A percentile compares a stretch with the other conserved stretches of the same genome.
Evolutionary conservation across 1,140 invertebrate genomes (phyloP).

Genomic region (Helicoverpa zea): DNA sequence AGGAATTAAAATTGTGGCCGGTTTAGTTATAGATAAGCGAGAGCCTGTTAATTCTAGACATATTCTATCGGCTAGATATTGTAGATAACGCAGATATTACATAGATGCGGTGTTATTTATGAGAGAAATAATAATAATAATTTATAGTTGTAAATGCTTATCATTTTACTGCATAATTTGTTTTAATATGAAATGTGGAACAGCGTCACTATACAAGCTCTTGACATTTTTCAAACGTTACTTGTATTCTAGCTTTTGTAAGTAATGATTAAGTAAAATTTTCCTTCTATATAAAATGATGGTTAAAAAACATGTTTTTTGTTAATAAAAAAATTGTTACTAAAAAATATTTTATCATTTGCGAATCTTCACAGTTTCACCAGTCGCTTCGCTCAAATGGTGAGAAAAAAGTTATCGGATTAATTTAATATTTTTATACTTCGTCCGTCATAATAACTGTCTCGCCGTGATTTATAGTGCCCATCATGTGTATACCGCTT

Average conservation of each 20-base stretch:
- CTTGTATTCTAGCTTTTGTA: too few relatives aligned
- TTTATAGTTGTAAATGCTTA: neutral
- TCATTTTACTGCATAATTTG: too few relatives aligned
- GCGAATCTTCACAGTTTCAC: neutral
- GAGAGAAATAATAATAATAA: neutral
- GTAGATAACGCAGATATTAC: constrained; percentile 1
- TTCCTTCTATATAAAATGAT: too few relatives aligned
- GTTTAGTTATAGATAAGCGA: neutral
- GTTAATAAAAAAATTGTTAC: too few relatives aligned
- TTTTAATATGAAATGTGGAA: too few relatives aligned
- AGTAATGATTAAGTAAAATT: too few relatives aligned
- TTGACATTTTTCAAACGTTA: too few relatives aligned
- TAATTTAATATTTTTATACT: constrained; percentile 32
- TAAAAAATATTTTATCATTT: neutral
- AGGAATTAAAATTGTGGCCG: constrained; percentile 10
- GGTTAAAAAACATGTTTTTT: too few relatives aligned
- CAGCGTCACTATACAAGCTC: too few relatives aligned
- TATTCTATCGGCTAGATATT: neutral
- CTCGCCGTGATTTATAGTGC: constrained; percentile 14
- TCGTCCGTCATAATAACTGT: constrained; percentile 25
- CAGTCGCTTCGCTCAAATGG: neutral
- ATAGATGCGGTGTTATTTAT: neutral
- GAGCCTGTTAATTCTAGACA: neutral
- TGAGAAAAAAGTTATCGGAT: constrained; percentile 23
- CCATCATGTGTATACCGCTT: constrained; percentile 13